A percentile compares a stretch with the other conserved stretches of the same genome.
Conservation (phyloP, 2,113 vertebrate species). For the Beaufortia kweichowensis region DNA sequence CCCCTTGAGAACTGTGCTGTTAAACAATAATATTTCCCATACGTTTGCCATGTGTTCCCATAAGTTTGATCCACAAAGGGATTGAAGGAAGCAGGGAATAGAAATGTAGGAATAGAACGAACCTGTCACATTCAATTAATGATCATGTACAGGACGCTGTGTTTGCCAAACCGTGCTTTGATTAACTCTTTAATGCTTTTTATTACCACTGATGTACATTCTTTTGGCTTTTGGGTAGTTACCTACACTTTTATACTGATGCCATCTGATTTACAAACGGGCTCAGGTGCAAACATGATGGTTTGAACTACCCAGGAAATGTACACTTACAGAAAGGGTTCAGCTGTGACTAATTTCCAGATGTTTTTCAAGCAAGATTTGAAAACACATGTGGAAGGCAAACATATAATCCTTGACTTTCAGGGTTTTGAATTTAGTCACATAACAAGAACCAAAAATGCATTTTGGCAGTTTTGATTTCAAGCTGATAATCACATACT, state of each 20-base stretch:
- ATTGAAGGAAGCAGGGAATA: background rate
- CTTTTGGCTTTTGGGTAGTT: no score
- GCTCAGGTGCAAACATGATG: constrained; percentile 31
- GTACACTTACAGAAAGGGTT: constrained; percentile 19
- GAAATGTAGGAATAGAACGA: no score
- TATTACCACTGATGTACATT: background rate
- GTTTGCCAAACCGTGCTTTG: background rate
- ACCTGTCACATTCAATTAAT: background rate
- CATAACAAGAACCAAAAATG: background rate
- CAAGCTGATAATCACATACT: background rate
- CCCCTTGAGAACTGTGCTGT: background rate
- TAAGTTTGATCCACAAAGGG: background rate
- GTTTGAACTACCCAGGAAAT: constrained; percentile 27
- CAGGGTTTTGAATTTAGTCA: background rate
- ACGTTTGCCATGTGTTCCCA: background rate
- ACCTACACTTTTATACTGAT: constrained; percentile 24
- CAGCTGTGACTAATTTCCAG: constrained; percentile 20
- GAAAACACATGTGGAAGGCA: background rate
- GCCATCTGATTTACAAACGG: background rate
- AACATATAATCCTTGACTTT: background rate
- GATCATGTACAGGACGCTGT: background rate
- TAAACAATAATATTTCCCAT: background rate
- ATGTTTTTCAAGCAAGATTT: background rate
- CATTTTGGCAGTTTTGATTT: background rate
- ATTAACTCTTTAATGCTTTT: background rate